Base-by-base conservation (phyloP, 2,888 invertebrate genomes). In the Autographa pulchrina region DNA sequence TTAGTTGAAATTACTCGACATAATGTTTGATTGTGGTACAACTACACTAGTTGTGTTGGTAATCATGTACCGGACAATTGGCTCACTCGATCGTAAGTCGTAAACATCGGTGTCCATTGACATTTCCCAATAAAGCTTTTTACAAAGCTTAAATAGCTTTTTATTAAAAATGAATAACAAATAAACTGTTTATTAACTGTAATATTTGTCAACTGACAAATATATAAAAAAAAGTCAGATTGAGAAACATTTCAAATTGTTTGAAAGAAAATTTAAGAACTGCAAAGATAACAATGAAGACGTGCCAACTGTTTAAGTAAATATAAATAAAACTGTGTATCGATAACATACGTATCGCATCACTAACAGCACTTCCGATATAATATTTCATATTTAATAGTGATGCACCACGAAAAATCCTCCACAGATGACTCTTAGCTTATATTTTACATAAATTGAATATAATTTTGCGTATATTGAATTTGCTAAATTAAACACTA, bases 351-450 rank as follows among this genome's bases (percentile, higher is more conserved):
- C 8, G 8, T 9, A 3, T 41, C 78, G 72, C 91, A 85, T 81
- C 90, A 70, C 90, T 91, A 88, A 48, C 54, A 77, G 77, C 83
- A 85, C 86, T 91, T 88, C 89, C 92, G 88, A 93, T 93, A 92
- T 92, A 90, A 93, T 92, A 93, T 93, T 92, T 92, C 90, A 92
- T 88, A 93, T 92, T 92, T 91, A 93, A 93, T 92, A 93, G 93
- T 91, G 93, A 92, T 92, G 93, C 87, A 85, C 89, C 83, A 87
- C 87, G 88, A 91, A 92, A 93, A 93, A 92, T 90, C 90, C 88
- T 82, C 85, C 85, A 78, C 90, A 90, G 90, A 90, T 91, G 90
- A 87, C 91, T 88, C 87, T 85, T 79, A 70, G 82, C 80, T 83
- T 81, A 82, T 82, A 86, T 87, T 87, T 83, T 77, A 84, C 75